Conservation (phyloP, 2,113 vertebrate genomes). For the Datnioides undecimradiatus region DNA sequence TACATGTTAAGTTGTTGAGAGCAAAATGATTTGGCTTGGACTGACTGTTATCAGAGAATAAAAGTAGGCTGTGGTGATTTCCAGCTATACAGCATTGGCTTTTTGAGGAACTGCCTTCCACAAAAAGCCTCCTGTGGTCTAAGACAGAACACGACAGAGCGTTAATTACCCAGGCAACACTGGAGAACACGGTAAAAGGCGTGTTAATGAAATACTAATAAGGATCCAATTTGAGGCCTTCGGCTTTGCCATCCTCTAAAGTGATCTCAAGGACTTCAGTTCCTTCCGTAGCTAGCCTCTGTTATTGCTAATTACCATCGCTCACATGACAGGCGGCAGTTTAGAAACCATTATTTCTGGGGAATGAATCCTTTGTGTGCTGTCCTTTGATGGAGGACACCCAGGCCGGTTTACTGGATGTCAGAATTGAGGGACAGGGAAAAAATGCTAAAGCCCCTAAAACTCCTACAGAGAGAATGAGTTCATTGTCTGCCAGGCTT, state of each 20-base stretch:
- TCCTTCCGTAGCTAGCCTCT: slow-evolving; percentile 62
- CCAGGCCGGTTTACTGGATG: slow-evolving; percentile 50
- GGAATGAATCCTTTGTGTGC: slow-evolving; percentile 69
- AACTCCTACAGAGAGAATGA: slow-evolving; percentile 28
- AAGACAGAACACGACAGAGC: slow-evolving; percentile 57
- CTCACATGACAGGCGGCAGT: slow-evolving; percentile 72
- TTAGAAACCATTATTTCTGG: slow-evolving; percentile 70
- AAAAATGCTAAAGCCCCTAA: slow-evolving; percentile 28
- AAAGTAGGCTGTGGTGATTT: slow-evolving; percentile 36
- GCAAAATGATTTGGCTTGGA: slow-evolving; percentile 1
- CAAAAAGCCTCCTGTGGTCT: slow-evolving; percentile 65
- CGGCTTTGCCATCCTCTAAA: slow-evolving; percentile 70
- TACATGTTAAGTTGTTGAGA: slow-evolving; percentile 14
- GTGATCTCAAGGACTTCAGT: slow-evolving; percentile 80
- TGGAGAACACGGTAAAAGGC: slow-evolving; percentile 81
- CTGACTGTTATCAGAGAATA: slow-evolving; percentile 22
- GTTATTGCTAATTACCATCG: slow-evolving; percentile 77
- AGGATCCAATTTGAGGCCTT: slow-evolving; percentile 76
- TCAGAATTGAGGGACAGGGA: slow-evolving; percentile 35
- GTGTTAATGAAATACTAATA: slow-evolving; percentile 84
- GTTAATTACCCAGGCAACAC: slow-evolving; percentile 80
- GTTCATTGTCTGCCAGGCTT: slow-evolving; percentile 42
- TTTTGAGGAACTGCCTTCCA: slow-evolving; percentile 45
- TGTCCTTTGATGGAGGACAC: slow-evolving; percentile 73
- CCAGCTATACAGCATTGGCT: slow-evolving; percentile 31